Conservation (phyloP, 2,888 invertebrate species). For the Rhorus exstirpatorius region DNA sequence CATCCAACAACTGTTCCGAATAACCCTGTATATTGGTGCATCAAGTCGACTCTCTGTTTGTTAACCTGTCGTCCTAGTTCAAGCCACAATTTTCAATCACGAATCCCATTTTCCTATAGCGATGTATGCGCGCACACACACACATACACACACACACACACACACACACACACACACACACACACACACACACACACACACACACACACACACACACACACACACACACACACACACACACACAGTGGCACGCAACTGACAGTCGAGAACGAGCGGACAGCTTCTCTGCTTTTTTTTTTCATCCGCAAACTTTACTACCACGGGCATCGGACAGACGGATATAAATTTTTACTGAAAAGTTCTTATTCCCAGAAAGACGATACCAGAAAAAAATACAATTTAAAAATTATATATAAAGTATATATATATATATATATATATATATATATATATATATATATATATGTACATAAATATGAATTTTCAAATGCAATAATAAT, state of each 20-base stretch:
- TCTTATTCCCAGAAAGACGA: constrained; percentile 17
- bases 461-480: too few species aligned
- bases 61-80: constrained; percentile 48
- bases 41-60: constrained; percentile 20
- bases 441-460: too few species aligned
- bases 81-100: constrained; percentile 71
- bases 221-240: too few species aligned
- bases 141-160: constrained; percentile 8
- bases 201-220: too few species aligned
- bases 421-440: too few species aligned
- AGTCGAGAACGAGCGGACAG: constrained; percentile 18
- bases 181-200: too few species aligned
- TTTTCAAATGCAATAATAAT: too few species aligned
- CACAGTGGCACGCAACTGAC: neutral
- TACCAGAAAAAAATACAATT: too few species aligned
- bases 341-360: constrained; percentile 40
- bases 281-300: constrained; percentile 16
- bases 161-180: neutral
- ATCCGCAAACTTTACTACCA: constrained; percentile 24
- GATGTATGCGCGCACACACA: neutral
- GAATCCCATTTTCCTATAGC: constrained; percentile 51
- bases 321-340: constrained; percentile 41
- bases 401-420: too few species aligned
- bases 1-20: too few species aligned
- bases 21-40: neutral